Evolutionary conservation across 2,888 invertebrate genomes (phyloP).

Genomic region (Campoplex capitator): DNA sequence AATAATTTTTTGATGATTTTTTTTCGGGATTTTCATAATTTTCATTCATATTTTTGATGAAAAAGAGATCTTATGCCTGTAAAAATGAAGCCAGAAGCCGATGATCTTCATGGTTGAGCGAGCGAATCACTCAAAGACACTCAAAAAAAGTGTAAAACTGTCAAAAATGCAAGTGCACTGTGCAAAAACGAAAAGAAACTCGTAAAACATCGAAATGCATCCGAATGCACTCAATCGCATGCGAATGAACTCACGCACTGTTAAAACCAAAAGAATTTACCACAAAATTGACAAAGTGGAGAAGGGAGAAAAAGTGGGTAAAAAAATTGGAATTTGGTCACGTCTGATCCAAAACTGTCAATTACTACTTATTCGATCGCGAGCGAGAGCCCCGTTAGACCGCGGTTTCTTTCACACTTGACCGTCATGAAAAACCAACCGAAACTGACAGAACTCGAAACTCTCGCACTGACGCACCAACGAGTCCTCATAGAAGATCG

Average conservation of each 20-base stretch:
- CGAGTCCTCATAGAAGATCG: constrained; percentile 73
- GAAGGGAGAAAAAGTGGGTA: not conserved
- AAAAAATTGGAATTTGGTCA: constrained; percentile 6
- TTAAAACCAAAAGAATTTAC: constrained; percentile 4
- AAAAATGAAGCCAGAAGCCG: not conserved
- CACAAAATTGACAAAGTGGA: constrained; percentile 14
- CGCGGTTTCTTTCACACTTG: constrained; percentile 52
- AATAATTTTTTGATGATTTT: not conserved
- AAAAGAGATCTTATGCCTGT: not conserved
- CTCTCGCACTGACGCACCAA: constrained; percentile 3
- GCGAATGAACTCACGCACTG: not conserved
- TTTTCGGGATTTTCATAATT: not conserved
- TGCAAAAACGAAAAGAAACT: not conserved
- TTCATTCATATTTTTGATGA: not conserved
- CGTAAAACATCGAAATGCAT: not conserved
- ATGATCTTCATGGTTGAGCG: not conserved
- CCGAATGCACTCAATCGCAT: constrained; percentile 7
- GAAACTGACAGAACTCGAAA: constrained; percentile 55
- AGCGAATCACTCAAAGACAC: not conserved
- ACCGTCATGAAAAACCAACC: constrained; percentile 30
- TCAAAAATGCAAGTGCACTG: not conserved
- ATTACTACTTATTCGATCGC: constrained; percentile 55
- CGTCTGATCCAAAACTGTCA: constrained; percentile 40
- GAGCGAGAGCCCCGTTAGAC: not conserved
- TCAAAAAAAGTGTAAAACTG: not conserved